Percentiles rank a stretch among this genome's conserved stretches.
Conservation (phyloP, 2,113 vertebrate genomes). For the Rhinopomastus cyanomelas region DNA sequence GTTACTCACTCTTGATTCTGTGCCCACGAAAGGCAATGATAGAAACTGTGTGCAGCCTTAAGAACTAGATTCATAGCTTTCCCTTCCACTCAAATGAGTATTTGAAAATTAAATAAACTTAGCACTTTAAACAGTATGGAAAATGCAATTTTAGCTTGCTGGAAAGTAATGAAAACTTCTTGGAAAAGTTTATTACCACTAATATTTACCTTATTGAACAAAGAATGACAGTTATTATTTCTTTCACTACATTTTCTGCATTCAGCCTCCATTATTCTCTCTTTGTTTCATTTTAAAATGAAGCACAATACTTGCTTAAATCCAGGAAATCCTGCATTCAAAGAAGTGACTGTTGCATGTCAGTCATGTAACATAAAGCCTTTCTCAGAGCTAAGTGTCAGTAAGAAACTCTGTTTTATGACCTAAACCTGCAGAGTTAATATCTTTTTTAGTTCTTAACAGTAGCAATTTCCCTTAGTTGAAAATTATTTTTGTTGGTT, state of each 20-base stretch:
- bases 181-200: neutral
- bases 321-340: neutral
- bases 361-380: neutral
- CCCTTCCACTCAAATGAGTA: neutral
- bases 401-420: neutral
- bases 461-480: neutral
- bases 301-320: neutral
- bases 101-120: constrained; percentile 3
- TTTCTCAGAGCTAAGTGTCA: neutral
- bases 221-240: neutral
- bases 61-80: neutral
- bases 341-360: neutral
- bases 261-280: neutral
- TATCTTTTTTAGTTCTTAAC: neutral
- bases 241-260: neutral
- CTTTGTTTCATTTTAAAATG: neutral
- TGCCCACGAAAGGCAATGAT: neutral
- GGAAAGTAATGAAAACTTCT: neutral
- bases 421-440: neutral
- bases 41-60: neutral
- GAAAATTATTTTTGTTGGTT: neutral
- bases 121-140: neutral
- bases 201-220: neutral
- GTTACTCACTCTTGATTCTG: neutral
- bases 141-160: constrained; percentile 2